These are phyloP conservation scores for Metalampra italica DNA, from an alignment of 2,888 invertebrate species.

Conservation along the genomic window DNA sequence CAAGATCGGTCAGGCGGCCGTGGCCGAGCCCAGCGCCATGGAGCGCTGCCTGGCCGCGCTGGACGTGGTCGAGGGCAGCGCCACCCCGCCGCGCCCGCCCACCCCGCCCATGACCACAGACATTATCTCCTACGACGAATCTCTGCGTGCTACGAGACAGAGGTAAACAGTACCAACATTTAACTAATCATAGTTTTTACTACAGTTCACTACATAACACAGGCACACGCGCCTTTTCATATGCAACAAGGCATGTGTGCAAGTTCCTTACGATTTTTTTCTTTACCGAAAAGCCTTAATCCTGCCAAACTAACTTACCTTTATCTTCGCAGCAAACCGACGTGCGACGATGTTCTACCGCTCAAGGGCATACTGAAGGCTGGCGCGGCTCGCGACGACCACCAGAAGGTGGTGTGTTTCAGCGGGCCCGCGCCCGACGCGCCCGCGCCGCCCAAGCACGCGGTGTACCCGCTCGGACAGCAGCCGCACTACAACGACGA, in stretches of 20 bases:
- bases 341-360: conserved; percentile 50
- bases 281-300: too few relatives aligned
- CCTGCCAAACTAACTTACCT: too few relatives aligned
- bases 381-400: conserved; percentile 56
- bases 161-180: conserved; percentile 31
- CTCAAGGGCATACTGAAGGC: conserved; percentile 68
- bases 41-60: conserved; percentile 59
- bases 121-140: conserved; percentile 58
- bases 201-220: too few relatives aligned
- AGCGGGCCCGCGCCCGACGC: conserved; percentile 54
- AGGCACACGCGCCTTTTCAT: too few relatives aligned
- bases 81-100: conserved; percentile 46
- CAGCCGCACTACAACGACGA: conserved; percentile 55
- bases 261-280: too few relatives aligned
- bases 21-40: conserved; percentile 60
- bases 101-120: conserved; percentile 62
- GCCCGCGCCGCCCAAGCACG: conserved; percentile 19
- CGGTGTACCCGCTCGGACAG: conserved; percentile 43
- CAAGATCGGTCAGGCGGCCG: conserved; percentile 60
- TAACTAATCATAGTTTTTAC: too few relatives aligned
- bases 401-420: conserved; percentile 72
- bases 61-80: conserved; percentile 64
- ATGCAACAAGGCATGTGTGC: too few relatives aligned
- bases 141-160: conserved; percentile 39
- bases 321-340: conserved; percentile 43